Percentiles rank a stretch among this genome's conserved stretches.
Evolutionary conservation across 2,888 invertebrate species (phyloP).

Genomic region (Silvanus unidentatus): DNA sequence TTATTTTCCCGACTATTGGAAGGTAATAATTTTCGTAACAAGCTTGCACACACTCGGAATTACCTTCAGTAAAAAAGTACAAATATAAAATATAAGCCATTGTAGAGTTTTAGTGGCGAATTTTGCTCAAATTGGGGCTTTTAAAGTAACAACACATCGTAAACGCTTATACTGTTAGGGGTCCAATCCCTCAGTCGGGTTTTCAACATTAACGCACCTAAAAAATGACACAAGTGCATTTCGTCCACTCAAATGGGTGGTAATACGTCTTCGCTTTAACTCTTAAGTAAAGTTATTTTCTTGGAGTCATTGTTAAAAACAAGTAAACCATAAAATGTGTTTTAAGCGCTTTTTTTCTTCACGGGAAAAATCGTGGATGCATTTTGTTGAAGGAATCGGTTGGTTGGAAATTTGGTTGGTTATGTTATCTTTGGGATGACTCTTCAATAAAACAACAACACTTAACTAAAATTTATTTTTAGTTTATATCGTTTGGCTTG

Average conservation of each 20-base stretch:
- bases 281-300: constrained; percentile 26
- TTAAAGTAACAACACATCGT: constrained; percentile 28
- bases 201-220: constrained; percentile 23
- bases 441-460: too few species aligned
- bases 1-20: not conserved
- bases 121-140: constrained; percentile 31
- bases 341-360: constrained; percentile 16
- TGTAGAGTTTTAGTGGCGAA: constrained; percentile 22
- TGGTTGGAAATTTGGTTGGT: too few species aligned
- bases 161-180: constrained; percentile 12
- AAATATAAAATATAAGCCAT: constrained; percentile 11
- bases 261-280: constrained; percentile 32
- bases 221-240: constrained; percentile 30
- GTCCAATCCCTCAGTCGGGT: constrained; percentile 27
- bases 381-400: too few species aligned
- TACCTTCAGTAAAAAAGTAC: not conserved
- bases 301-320: constrained; percentile 30
- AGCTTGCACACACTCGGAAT: not conserved
- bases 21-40: not conserved
- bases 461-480: too few species aligned
- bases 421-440: too few species aligned
- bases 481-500: too few species aligned
- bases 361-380: not conserved
- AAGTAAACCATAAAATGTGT: constrained; percentile 31
- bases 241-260: constrained; percentile 23